phyloP scores from a whole-genome alignment of 2,113 vertebrate genomes.

The Platycercus adscitus region DNA sequence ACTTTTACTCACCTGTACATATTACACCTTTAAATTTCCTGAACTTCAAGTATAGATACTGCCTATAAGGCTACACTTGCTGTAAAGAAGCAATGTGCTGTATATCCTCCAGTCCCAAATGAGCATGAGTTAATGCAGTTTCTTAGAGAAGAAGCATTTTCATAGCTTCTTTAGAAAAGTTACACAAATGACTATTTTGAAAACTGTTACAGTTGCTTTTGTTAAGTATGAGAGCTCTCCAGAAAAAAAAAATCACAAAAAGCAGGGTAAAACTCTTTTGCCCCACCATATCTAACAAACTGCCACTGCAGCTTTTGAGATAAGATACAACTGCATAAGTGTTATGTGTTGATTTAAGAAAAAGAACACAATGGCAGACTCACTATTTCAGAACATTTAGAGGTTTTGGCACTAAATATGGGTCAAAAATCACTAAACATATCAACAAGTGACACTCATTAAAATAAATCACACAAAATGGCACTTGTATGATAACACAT shows the following conservation, averaged over 20 bases:
- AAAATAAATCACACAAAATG: constrained; percentile 71
- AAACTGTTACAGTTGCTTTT: background rate
- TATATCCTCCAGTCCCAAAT: background rate
- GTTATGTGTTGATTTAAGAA: background rate
- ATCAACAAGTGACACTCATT: constrained; percentile 54
- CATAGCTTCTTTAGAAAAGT: background rate
- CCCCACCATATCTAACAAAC: background rate
- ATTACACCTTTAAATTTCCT: background rate
- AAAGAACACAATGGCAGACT: constrained; percentile 2
- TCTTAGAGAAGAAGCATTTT: background rate
- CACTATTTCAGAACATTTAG: constrained; percentile 53
- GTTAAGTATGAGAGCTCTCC: background rate
- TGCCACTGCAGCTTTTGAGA: background rate
- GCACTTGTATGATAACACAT: constrained; percentile 35
- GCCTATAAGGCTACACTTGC: background rate
- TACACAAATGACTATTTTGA: background rate
- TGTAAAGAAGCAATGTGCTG: background rate
- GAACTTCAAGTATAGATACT: background rate
- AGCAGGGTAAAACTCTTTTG: background rate
- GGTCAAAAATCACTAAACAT: constrained; percentile 68
- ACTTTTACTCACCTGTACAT: background rate
- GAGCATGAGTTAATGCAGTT: background rate
- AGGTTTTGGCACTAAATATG: constrained; percentile 64
- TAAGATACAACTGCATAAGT: background rate
- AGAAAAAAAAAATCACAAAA: background rate